Evolutionary conservation across 2,113 vertebrate species (phyloP).

Genomic region (Elephantulus edwardii): DNA sequence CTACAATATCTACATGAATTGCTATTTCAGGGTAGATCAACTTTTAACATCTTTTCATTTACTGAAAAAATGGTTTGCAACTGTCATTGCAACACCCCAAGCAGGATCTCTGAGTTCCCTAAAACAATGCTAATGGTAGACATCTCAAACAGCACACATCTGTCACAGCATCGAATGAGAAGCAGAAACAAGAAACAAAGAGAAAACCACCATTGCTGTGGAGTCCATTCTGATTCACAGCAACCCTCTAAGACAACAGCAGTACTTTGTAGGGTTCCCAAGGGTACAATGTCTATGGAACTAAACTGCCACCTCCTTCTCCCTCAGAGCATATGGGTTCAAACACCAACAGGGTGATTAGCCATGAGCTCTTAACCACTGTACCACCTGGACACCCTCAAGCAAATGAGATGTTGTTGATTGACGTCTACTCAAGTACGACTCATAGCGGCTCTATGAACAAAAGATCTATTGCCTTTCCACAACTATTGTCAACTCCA

Average conservation of each 20-base stretch:
- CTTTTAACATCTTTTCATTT: slow-evolving; percentile 21
- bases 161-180: neutral
- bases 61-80: slow-evolving; percentile 23
- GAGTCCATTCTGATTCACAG: neutral
- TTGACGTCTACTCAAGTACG: too few species aligned
- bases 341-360: too few species aligned
- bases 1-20: too few species aligned
- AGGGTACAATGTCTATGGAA: neutral
- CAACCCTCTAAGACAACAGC: neutral
- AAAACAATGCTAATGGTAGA: neutral
- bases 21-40: too few species aligned
- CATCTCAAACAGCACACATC: neutral
- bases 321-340: neutral
- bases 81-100: neutral
- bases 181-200: neutral
- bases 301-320: neutral
- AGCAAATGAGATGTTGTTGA: too few species aligned
- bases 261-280: neutral
- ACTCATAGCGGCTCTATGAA: too few species aligned
- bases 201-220: too few species aligned
- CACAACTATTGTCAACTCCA: too few species aligned
- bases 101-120: neutral
- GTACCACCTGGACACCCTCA: neutral
- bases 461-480: neutral
- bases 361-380: neutral